Evolutionary conservation across 2,113 vertebrate species (phyloP), one percentile per base, ranked within the genome.

Genomic region (Sinocyclocheilus rhinocerous): DNA sequence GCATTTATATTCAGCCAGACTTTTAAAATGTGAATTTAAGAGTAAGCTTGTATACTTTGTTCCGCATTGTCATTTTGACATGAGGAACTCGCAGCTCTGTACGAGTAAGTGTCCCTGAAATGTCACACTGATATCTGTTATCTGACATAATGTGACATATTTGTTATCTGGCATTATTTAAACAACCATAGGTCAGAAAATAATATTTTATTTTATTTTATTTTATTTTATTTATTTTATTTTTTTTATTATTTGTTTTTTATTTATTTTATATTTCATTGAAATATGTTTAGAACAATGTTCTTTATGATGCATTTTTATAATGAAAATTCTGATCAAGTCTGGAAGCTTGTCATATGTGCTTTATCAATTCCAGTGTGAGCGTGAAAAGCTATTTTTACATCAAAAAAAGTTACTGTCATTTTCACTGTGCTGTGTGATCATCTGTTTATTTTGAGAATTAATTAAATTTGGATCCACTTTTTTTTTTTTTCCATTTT

Each of bases 371-470:
- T 26, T 72, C 8, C 7, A 52, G 45, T 29, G 12, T 52, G 75
- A 76, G 15, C 15, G 7, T 52, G 45, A 76, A 15, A 77, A 76
- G 4, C 0, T 77, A 77, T 55, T 52, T 77, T 55, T 77, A 77
- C 50, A 77, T 77, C 48, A 77, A 33, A 55, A 76, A 6, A 11
- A 20, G 26, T 6, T n/a, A 72, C 33, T 73, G 36, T 16, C 26
- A 36, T 33, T 61, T 20, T 80, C 48, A 22, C 24, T 29, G 52
- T 55, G 26, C 16, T 20, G 16, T 61, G 55, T 29, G 29, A 80
- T 80, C 76, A 55, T 18, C 57, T 63, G 57, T 42, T 63, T 63
- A 80, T 80, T 80, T 42, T 39, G 55, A 61, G 57, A 80, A 61
- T 77, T 6, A 22, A 50, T 39, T 10, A n/a, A 42, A 72, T 59